Base-by-base conservation (phyloP, 2,888 invertebrate species). In the Chorisops tibialis region DNA sequence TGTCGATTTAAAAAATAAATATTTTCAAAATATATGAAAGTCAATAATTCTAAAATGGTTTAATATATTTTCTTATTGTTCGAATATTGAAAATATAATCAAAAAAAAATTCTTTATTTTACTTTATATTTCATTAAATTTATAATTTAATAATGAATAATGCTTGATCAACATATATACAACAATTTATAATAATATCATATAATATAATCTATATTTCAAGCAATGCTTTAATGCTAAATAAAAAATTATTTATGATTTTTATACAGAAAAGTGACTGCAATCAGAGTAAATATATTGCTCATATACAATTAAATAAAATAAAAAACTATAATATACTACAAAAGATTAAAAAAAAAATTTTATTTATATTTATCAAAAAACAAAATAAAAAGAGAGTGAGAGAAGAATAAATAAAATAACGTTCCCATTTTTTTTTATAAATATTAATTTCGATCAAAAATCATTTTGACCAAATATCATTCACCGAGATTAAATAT, bases 191-290 rank as follows among this genome's bases (percentile, higher is more conserved):
- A n/a, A 7, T 30, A 30, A 30, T 30, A 30, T 30, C 5, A n/a
- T n/a, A n/a, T n/a, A 30, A 16, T 41, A 41, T 41, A 41, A 41
- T 41, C 14, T 12, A 16, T 41, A 41, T 41, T 41, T 12, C 18
- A 16, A 16, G 9, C 18, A 41, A 9, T 16, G 30, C 30, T 30
- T 16, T 16, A 41, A 41, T 11, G 16, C 14, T 41, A 12, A 41
- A 14, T 61, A 65, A 56, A 48, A 67, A 60, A 62, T 64, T n/a
- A n/a, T n/a, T n/a, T n/a, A n/a, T n/a, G 52, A 66, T 63, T 68
- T 67, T 68, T 68, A 66, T 68, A 68, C 68, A 68, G 68, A 68
- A 68, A 68, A 68, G 68, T 52, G 67, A 68, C 68, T 68, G 65
- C 45, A 3, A 7, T 59, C 7, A 58, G 16, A 18, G 16, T 35